A percentile compares a stretch with the other conserved stretches of the same genome.
Evolutionary conservation across 2,113 vertebrate species (phyloP).

Genomic region (Arizona elegans): DNA sequence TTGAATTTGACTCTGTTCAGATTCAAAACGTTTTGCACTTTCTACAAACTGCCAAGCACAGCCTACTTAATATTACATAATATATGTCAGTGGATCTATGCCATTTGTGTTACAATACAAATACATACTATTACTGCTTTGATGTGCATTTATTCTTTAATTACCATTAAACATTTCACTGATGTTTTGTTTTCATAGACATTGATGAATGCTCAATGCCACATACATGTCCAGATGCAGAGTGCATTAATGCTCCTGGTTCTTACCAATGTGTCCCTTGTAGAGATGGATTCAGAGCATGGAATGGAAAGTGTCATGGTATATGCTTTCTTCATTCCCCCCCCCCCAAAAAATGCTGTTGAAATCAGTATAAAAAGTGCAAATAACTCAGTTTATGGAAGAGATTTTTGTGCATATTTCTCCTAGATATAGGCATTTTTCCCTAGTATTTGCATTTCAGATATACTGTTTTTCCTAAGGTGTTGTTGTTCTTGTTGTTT

Average conservation of each 20-base stretch:
- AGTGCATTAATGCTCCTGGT: conserved; percentile 84
- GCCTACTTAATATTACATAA: background rate
- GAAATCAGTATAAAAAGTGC: background rate
- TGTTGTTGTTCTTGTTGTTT: background rate
- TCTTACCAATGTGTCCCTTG: conserved; percentile 87
- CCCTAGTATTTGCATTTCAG: background rate
- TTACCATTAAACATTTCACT: conserved; percentile 1
- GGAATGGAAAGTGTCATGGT: conserved; percentile 87
- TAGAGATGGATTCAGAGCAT: conserved; percentile 80
- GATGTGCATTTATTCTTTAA: conserved; percentile 7
- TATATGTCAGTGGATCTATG: background rate
- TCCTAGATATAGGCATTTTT: background rate
- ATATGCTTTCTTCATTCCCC: conserved; percentile 47
- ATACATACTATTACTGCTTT: background rate
- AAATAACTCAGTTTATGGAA: background rate
- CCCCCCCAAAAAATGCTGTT: too few relatives aligned
- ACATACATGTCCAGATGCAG: conserved; percentile 80
- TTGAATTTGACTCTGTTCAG: background rate
- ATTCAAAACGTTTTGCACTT: background rate
- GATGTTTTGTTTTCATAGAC: conserved; percentile 69
- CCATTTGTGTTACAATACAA: background rate
- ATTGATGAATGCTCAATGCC: conserved; percentile 83
- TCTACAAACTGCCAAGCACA: background rate
- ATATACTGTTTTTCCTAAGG: background rate
- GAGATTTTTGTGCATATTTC: background rate